A percentile compares a stretch with the other conserved stretches of the same genome.
Conservation (phyloP, 1,140 invertebrate genomes). For the Eubasilissa regina region DNA sequence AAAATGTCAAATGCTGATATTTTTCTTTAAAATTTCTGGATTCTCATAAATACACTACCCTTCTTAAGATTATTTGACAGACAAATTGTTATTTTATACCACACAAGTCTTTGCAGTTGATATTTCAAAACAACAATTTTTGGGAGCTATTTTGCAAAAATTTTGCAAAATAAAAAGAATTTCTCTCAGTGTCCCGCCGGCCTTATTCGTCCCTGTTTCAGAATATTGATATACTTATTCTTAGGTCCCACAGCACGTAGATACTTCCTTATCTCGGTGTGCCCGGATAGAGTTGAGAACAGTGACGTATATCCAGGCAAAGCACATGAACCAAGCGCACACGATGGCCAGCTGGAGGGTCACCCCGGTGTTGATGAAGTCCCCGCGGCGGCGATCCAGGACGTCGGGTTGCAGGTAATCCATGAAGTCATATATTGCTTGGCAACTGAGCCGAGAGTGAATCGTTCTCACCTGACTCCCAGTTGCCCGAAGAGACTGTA, state of each 20-base stretch:
- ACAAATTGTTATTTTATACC: too few species aligned
- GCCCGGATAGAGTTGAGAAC: conserved; percentile 73
- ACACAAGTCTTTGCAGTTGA: too few species aligned
- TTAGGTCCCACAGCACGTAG: conserved; percentile 70
- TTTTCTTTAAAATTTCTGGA: too few species aligned
- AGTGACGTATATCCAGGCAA: conserved; percentile 71
- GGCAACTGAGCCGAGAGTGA: conserved; percentile 76
- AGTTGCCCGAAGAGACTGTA: conserved; percentile 72
- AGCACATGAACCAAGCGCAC: conserved; percentile 75
- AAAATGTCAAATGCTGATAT: too few species aligned
- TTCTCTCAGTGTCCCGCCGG: not conserved
- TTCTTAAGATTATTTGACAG: too few species aligned
- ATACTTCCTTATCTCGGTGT: conserved; percentile 67
- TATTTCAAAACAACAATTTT: too few species aligned
- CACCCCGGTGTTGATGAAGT: conserved; percentile 76
- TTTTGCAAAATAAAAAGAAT: too few species aligned
- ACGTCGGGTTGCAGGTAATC: conserved; percentile 79
- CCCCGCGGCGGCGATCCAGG: conserved; percentile 72
- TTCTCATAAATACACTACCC: too few species aligned
- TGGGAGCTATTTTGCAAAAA: too few species aligned
- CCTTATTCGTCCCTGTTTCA: too few species aligned
- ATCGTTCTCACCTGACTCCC: conserved; percentile 76
- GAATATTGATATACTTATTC: conserved; percentile 56
- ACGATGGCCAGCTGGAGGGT: conserved; percentile 75
- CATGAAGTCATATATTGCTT: conserved; percentile 81